Percentiles rank a stretch among this genome's conserved stretches.
Conservation (phyloP, 2,888 invertebrate species). For the Muscina levida region DNA sequence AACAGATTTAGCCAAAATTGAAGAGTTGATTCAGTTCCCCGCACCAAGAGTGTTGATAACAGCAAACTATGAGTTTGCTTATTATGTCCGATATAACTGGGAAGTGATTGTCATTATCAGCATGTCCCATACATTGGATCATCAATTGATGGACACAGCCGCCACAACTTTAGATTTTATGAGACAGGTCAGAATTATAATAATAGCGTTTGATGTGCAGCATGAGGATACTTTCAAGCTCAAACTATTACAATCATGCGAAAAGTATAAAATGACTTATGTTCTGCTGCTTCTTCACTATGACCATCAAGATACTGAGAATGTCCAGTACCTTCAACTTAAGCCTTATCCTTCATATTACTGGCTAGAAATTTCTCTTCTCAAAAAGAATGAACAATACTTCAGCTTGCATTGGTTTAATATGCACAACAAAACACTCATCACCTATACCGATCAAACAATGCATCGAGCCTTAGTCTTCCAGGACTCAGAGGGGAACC, state of each 20-base stretch:
- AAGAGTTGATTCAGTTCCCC: no score
- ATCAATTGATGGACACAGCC: neutral
- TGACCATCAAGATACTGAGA: neutral
- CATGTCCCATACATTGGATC: conserved; percentile 22
- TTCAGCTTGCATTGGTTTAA: conserved; percentile 16
- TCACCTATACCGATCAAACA: conserved; percentile 67
- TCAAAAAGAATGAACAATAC: neutral
- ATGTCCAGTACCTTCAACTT: neutral
- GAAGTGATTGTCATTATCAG: neutral
- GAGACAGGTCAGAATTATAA: conserved; percentile 42
- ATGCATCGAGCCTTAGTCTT: conserved; percentile 68
- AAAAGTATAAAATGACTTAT: conserved; percentile 33
- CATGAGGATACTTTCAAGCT: neutral
- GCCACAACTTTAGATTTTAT: conserved; percentile 17
- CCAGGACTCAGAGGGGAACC: conserved; percentile 42
- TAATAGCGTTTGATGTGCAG: conserved; percentile 1
- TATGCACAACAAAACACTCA: conserved; percentile 55
- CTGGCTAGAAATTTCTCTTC: neutral
- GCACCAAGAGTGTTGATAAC: no score
- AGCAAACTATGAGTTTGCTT: no score
- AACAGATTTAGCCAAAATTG: no score
- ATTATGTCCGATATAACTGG: no score
- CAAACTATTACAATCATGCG: conserved; percentile 7
- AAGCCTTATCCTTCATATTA: conserved; percentile 37
- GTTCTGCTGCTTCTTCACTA: conserved; percentile 21